phyloP scores from a whole-genome alignment of 2,113 vertebrate genomes.

The Irena cyanogastra region DNA sequence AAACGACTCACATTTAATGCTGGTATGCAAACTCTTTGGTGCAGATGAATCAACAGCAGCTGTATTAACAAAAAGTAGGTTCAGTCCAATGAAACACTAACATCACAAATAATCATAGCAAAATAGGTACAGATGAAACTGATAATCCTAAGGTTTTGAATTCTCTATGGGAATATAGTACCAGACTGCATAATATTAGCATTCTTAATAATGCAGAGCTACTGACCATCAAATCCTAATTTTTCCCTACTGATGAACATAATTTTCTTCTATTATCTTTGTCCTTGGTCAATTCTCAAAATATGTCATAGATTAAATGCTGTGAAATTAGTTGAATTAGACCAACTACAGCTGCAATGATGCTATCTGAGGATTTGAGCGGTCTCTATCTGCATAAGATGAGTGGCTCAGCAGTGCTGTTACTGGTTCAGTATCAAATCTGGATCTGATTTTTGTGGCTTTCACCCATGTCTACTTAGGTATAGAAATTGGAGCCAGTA shows the following conservation, averaged over 20 bases:
- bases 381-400: background rate
- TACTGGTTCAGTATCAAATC: background rate
- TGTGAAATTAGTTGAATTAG: background rate
- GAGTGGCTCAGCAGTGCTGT: background rate
- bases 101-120: background rate
- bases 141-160: background rate
- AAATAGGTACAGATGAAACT: background rate
- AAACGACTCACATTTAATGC: conserved; percentile 64
- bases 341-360: background rate
- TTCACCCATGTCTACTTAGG: background rate
- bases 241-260: background rate
- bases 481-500: background rate
- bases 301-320: background rate
- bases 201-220: background rate
- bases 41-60: conserved; percentile 67
- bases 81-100: background rate
- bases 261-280: background rate
- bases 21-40: conserved; percentile 47
- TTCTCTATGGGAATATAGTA: background rate
- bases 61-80: conserved; percentile 56
- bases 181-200: background rate
- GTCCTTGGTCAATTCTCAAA: background rate
- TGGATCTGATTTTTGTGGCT: background rate
- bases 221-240: background rate
- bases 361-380: background rate